Evolutionary conservation across 2,113 vertebrate species (phyloP).

Genomic region (Anhinga rufa): DNA sequence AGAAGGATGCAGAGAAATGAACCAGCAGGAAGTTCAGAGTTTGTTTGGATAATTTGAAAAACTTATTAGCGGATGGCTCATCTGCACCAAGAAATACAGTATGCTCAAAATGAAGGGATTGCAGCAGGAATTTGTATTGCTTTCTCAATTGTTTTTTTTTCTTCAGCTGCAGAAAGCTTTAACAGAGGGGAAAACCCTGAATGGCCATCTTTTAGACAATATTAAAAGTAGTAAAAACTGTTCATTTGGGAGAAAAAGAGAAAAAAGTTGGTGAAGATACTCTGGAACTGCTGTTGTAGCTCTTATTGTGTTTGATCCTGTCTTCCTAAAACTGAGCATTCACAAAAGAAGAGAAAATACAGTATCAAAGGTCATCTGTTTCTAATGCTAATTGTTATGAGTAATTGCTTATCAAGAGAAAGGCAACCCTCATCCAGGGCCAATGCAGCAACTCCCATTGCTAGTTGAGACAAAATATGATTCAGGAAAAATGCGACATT

Average conservation of each 20-base stretch:
- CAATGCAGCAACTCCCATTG: background rate
- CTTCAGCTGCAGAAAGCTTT: background rate
- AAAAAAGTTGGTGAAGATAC: background rate
- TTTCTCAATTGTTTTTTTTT: background rate
- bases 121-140: background rate
- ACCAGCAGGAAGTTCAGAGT: conserved; percentile 50
- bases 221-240: background rate
- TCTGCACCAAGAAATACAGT: conserved; percentile 36
- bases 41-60: conserved; percentile 52
- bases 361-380: background rate
- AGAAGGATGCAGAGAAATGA: conserved; percentile 28
- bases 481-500: background rate
- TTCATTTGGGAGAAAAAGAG: background rate
- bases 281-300: background rate
- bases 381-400: background rate
- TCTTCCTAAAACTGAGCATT: background rate
- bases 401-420: background rate
- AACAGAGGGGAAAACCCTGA: background rate
- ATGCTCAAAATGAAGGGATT: background rate
- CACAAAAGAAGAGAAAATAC: background rate
- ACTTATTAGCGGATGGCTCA: conserved; percentile 38
- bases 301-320: background rate
- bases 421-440: background rate
- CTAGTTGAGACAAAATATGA: background rate
- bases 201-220: background rate